These are phyloP conservation scores for Strigops habroptila DNA, from an alignment of 2,113 vertebrate species.

Conservation along the genomic window DNA sequence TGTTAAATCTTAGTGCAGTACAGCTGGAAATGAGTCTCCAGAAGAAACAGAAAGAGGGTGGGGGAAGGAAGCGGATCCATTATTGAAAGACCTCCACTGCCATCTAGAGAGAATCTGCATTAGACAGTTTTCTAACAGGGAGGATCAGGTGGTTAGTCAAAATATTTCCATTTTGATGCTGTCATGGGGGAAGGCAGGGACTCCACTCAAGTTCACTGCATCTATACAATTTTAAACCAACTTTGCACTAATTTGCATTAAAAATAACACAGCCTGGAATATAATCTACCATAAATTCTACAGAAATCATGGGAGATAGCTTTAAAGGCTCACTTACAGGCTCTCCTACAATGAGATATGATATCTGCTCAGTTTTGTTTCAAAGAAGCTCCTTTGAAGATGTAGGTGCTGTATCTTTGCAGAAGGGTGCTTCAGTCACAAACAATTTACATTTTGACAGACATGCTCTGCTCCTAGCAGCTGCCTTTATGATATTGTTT, in stretches of 20 bases:
- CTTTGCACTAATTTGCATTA: background rate
- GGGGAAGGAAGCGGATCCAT: background rate
- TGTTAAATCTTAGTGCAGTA: constrained; percentile 68
- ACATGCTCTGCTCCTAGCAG: background rate
- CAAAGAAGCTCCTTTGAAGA: background rate
- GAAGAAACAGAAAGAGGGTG: constrained; percentile 33
- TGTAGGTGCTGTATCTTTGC: background rate
- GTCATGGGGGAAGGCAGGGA: background rate
- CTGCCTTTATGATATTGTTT: background rate
- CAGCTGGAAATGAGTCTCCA: constrained; percentile 61
- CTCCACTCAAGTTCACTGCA: background rate
- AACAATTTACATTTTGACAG: constrained; percentile 27
- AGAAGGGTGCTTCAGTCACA: background rate
- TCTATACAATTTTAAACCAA: background rate
- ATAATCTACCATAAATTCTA: background rate
- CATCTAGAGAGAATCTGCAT: constrained; percentile 66
- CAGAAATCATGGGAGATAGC: background rate
- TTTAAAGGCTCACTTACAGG: background rate
- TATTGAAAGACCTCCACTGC: constrained; percentile 68
- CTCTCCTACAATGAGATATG: background rate
- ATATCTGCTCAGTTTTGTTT: background rate
- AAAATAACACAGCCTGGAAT: background rate
- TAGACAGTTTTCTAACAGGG: background rate
- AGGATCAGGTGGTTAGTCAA: background rate
- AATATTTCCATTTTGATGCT: background rate